phyloP scores from a whole-genome alignment of 1,140 invertebrate genomes.

The Bradynema listronoti region DNA sequence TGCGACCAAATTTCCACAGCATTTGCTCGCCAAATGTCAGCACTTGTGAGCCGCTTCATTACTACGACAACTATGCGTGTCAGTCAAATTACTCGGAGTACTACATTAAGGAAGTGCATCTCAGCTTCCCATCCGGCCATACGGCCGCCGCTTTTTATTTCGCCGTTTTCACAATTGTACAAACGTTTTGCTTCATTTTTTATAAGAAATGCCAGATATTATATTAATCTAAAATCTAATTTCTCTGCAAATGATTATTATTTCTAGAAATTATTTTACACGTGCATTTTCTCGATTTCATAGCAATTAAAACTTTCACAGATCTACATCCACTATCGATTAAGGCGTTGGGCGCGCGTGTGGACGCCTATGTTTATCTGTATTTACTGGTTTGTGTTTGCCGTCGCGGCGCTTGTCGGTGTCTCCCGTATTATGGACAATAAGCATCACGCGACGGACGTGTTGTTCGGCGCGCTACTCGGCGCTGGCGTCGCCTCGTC shows the following conservation, averaged over 20 bases:
- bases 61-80: constrained; percentile 7
- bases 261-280: too few relatives aligned
- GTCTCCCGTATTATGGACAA: constrained; percentile 11
- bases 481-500: neutral
- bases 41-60: neutral
- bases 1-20: too few relatives aligned
- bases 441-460: constrained; percentile 17
- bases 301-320: neutral
- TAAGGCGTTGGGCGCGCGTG: neutral
- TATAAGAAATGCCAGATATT: too few relatives aligned
- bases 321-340: constrained; percentile 11
- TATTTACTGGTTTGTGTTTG: constrained; percentile 1
- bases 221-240: neutral
- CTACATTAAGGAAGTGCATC: constrained; percentile 1
- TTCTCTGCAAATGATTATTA: too few relatives aligned
- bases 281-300: too few relatives aligned
- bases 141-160: constrained; percentile 16
- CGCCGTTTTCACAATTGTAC: constrained; percentile 10
- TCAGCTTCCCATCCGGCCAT: constrained; percentile 16
- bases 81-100: neutral
- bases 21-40: constrained; percentile 8
- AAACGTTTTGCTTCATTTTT: too few relatives aligned
- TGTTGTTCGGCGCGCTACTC: constrained; percentile 2
- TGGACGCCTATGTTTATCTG: constrained; percentile 4
- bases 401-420: constrained; percentile 8